Conservation (phyloP, 2,888 invertebrate species). For the Petrolisthes cinctipes region DNA sequence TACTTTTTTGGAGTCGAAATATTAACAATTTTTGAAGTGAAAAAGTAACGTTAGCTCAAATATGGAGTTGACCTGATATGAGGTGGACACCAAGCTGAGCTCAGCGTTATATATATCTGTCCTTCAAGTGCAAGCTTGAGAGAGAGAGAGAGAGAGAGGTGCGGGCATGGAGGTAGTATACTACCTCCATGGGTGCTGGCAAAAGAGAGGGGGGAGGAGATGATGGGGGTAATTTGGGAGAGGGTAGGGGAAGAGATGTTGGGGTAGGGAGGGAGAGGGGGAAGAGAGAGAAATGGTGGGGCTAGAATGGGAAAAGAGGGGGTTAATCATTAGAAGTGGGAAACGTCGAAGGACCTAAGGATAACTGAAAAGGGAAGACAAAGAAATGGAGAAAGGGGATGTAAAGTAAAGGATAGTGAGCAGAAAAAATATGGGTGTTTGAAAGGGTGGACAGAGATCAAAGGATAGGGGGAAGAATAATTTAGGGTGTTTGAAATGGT, state of each 20-base stretch:
- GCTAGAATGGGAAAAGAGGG: background rate
- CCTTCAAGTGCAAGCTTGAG: background rate
- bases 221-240: background rate
- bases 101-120: too few species aligned
- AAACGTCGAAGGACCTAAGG: background rate
- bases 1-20: too few species aligned
- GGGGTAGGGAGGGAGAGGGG: background rate
- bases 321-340: background rate
- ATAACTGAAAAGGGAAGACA: background rate
- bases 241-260: background rate
- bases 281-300: background rate
- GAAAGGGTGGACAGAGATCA: background rate
- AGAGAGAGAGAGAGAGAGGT: background rate
- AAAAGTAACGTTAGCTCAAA: too few species aligned
- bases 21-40: too few species aligned
- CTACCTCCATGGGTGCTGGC: background rate
- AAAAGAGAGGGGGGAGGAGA: background rate
- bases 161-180: background rate
- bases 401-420: background rate
- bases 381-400: background rate
- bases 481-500: background rate
- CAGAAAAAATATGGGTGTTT: background rate
- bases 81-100: too few species aligned
- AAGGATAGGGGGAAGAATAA: background rate
- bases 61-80: too few species aligned